Evolutionary conservation across 2,797 vertebrate genomes (phyloP).

Genomic region (Chanos chanos): DNA sequence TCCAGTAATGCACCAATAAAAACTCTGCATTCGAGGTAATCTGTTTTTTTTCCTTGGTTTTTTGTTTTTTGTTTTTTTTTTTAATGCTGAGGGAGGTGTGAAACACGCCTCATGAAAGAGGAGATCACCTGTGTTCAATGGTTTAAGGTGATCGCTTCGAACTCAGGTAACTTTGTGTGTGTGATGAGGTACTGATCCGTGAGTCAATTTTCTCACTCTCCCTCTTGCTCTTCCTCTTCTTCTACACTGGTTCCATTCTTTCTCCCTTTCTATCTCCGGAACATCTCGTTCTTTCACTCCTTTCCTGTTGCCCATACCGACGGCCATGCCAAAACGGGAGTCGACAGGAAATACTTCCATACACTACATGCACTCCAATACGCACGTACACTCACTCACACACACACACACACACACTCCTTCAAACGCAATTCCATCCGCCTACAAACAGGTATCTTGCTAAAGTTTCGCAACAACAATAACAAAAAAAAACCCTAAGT

Average conservation of each 20-base stretch:
- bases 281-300: constrained; percentile 16
- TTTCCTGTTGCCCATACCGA: constrained; percentile 27
- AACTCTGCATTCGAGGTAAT: too few species aligned
- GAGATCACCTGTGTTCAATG: not conserved
- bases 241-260: not conserved
- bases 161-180: not conserved
- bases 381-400: not conserved
- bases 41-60: too few species aligned
- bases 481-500: too few species aligned
- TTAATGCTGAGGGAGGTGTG: too few species aligned
- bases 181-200: not conserved
- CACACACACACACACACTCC: not conserved
- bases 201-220: constrained; percentile 2
- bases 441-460: not conserved
- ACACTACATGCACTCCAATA: not conserved
- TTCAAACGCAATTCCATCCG: not conserved
- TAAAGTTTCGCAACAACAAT: too few species aligned
- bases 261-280: constrained; percentile 15
- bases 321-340: constrained; percentile 11
- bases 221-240: not conserved
- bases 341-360: constrained; percentile 29
- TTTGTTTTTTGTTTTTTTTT: too few species aligned
- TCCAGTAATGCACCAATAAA: too few species aligned
- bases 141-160: not conserved
- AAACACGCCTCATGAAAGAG: not conserved